A percentile compares a stretch with the other conserved stretches of the same genome.
phyloP scores from a whole-genome alignment of 2,888 invertebrate genomes.

The Cephus rjabovi region DNA sequence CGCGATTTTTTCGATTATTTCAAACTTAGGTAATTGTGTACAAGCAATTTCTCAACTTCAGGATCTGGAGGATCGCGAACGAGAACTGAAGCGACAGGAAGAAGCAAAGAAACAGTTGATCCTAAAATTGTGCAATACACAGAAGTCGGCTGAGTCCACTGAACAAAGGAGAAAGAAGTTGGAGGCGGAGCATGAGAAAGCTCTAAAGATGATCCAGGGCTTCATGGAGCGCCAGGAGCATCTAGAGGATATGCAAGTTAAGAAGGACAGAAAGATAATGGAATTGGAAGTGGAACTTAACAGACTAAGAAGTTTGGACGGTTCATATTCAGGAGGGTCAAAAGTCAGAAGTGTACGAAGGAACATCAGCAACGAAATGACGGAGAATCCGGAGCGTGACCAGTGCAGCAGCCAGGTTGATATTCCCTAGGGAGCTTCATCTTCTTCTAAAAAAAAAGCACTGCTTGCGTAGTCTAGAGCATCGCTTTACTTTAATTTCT shows the following conservation, averaged over 20 bases:
- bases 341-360: constrained; percentile 27
- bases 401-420: constrained; percentile 58
- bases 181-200: constrained; percentile 70
- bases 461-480: background rate
- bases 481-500: constrained; percentile 25
- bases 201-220: constrained; percentile 71
- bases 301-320: constrained; percentile 18
- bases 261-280: constrained; percentile 53
- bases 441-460: background rate
- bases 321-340: background rate
- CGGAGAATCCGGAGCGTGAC: constrained; percentile 53
- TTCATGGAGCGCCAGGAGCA: constrained; percentile 71
- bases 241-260: constrained; percentile 66
- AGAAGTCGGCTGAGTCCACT: constrained; percentile 45
- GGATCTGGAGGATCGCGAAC: constrained; percentile 56
- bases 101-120: constrained; percentile 57
- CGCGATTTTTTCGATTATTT: background rate
- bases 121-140: constrained; percentile 51
- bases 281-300: constrained; percentile 50
- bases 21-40: background rate
- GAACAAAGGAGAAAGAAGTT: constrained; percentile 65
- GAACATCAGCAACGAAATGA: constrained; percentile 42
- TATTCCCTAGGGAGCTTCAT: constrained; percentile 10
- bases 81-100: constrained; percentile 51
- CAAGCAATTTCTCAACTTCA: constrained; percentile 26